These are phyloP conservation scores for Amiota communis DNA, from an alignment of 2,888 invertebrate genomes.

Conservation along the genomic window DNA sequence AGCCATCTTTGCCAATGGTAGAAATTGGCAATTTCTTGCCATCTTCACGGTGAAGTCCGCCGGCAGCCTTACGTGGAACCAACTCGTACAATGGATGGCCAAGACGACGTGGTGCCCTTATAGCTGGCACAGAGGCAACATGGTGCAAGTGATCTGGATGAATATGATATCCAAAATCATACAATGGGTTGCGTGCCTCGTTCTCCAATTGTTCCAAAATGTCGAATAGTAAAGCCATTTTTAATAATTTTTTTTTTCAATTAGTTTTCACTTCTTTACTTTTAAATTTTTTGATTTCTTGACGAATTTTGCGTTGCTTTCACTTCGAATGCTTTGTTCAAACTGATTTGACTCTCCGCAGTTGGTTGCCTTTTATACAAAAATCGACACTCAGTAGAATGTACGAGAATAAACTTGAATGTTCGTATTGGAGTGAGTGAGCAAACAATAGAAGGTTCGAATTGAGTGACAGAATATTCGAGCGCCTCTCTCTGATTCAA, in stretches of 20 bases:
- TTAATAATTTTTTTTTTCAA: conserved; percentile 44
- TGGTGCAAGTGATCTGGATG: conserved; percentile 35
- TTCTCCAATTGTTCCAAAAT: conserved; percentile 54
- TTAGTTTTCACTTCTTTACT: conserved; percentile 43
- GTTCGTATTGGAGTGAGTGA: conserved; percentile 1
- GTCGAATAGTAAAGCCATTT: conserved; percentile 51
- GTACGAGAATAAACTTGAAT: background rate
- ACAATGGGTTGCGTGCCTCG: conserved; percentile 49
- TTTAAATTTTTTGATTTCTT: background rate
- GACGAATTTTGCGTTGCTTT: background rate
- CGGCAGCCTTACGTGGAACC: background rate
- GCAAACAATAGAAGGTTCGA: background rate
- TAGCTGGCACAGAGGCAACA: conserved; percentile 32
- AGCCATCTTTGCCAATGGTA: conserved; percentile 78
- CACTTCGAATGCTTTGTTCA: background rate
- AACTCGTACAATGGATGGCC: background rate
- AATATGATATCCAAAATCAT: conserved; percentile 56
- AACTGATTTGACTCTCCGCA: background rate
- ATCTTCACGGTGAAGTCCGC: background rate
- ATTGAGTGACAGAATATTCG: background rate
- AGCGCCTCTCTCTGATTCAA: background rate
- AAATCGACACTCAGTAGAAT: background rate
- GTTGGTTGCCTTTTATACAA: background rate
- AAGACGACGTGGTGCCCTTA: background rate
- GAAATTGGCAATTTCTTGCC: conserved; percentile 27